phyloP scores from a whole-genome alignment of 2,797 vertebrate genomes.

The Eidolon dupreanum region DNA sequence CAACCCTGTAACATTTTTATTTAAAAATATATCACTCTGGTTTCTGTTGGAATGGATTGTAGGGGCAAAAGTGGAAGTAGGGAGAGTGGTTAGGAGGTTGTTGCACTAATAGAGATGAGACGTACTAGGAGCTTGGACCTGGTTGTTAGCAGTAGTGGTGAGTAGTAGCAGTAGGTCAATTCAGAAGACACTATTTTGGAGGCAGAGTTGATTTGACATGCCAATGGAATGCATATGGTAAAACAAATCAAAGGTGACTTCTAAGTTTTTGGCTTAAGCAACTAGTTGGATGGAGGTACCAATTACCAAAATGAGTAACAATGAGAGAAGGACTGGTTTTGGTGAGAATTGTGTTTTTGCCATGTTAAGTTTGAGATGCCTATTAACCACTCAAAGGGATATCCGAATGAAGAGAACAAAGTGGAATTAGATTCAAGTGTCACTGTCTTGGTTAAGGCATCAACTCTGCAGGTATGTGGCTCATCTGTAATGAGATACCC shows the following conservation, averaged over 20 bases:
- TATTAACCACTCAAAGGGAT: not conserved
- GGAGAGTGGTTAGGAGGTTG: not conserved
- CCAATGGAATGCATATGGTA: not conserved
- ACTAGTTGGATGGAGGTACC: not conserved
- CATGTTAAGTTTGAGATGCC: not conserved
- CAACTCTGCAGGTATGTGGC: not conserved
- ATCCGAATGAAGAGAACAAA: not conserved
- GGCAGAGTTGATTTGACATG: not conserved
- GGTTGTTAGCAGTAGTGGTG: not conserved
- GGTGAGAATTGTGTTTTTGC: not conserved
- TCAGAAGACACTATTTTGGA: not conserved
- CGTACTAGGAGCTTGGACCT: not conserved
- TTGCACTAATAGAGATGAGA: not conserved
- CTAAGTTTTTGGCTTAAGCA: not conserved
- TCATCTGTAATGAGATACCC: not conserved
- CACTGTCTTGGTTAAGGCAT: not conserved
- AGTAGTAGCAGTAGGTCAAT: not conserved
- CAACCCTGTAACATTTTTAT: not conserved
- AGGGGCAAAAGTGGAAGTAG: not conserved
- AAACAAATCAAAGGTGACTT: not conserved
- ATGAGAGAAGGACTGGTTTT: not conserved
- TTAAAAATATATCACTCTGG: not conserved
- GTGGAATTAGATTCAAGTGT: not conserved
- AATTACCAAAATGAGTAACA: not conserved
- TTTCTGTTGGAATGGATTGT: not conserved